These are phyloP conservation scores for Meteorus sp. DNA, from an alignment of 1,140 invertebrate species.

Conservation along the genomic window DNA sequence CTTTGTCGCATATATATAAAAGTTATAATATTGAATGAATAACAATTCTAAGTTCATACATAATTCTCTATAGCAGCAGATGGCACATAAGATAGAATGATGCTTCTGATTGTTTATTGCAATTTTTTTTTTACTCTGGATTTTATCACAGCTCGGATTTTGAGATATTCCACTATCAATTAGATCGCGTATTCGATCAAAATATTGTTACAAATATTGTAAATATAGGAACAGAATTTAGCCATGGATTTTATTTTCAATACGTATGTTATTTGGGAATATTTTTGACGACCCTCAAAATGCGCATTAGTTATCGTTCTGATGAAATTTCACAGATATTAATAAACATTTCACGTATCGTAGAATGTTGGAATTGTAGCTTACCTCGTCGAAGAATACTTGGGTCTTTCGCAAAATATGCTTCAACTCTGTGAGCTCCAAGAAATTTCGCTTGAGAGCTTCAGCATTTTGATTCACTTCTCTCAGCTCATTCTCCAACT, in stretches of 20 bases:
- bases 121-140: neutral
- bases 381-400: constrained; percentile 97
- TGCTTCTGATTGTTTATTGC: constrained; percentile 6
- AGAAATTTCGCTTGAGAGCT: constrained; percentile 91
- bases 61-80: too few relatives aligned
- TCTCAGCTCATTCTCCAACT: constrained; percentile 91
- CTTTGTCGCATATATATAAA: constrained; percentile 7
- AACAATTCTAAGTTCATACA: neutral
- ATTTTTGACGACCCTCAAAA: neutral
- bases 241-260: constrained; percentile 15
- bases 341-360: neutral
- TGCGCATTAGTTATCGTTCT: neutral
- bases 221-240: constrained; percentile 6
- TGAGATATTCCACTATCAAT: constrained; percentile 12
- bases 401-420: constrained; percentile 96
- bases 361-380: constrained; percentile 32
- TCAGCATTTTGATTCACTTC: constrained; percentile 98
- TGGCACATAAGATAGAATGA: constrained; percentile 9
- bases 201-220: neutral
- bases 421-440: constrained; percentile 95
- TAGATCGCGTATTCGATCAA: neutral
- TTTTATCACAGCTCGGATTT: neutral
- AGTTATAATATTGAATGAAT: neutral
- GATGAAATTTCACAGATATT: neutral
- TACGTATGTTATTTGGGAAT: neutral